A percentile compares a stretch with the other conserved stretches of the same genome.
Evolutionary conservation across 2,113 vertebrate genomes (phyloP).

Genomic region (Morphnarchus princeps): DNA sequence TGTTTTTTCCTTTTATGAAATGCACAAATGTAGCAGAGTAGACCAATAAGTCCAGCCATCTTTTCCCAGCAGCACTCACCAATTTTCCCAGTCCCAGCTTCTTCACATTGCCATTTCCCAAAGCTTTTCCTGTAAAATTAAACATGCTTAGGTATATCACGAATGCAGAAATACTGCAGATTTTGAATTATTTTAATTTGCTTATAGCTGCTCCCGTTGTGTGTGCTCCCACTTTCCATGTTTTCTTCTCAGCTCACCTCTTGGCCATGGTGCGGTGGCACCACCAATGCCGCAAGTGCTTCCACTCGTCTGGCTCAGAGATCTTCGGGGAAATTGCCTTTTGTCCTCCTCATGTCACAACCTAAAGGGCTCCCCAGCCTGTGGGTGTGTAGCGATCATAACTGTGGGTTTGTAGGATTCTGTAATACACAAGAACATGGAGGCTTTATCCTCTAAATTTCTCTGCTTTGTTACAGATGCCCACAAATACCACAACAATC

Average conservation of each 20-base stretch:
- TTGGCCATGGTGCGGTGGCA: accelerated
- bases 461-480: neutral
- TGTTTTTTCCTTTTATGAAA: neutral
- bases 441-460: neutral
- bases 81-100: neutral
- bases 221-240: neutral
- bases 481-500: neutral
- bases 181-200: neutral
- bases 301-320: neutral
- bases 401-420: neutral
- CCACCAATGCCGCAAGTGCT: accelerated
- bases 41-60: neutral
- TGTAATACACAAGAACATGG: neutral
- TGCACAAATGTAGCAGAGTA: accelerated
- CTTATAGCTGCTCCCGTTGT: neutral
- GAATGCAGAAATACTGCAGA: neutral
- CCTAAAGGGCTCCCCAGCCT: neutral
- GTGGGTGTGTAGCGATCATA: accelerated
- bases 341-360: neutral
- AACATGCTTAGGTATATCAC: neutral
- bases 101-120: neutral
- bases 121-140: neutral
- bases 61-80: neutral
- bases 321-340: neutral
- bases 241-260: neutral